Base-by-base conservation (phyloP, 2,888 invertebrate genomes). In the Nesidiocoris tenuis region DNA sequence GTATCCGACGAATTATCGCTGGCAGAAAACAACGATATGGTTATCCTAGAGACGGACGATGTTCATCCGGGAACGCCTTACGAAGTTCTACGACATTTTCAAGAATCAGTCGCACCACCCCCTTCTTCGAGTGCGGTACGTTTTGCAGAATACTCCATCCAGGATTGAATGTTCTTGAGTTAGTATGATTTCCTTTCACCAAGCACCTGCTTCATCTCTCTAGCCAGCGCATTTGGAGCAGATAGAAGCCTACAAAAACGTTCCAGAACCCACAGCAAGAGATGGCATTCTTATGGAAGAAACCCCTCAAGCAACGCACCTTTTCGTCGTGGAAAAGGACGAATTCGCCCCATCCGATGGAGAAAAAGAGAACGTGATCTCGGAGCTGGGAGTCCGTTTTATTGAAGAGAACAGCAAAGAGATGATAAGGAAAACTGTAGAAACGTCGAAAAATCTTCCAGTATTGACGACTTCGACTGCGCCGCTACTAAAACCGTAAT, bases 1-100 rank as follows among this genome's bases (percentile, higher is more conserved):
- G 21, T 39, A 1, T 19, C 21, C 17, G 72, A 72, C 54, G 72
- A 63, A n/a, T 61, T 72, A 17, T 72, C 61, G 17, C 39, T 72
- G 21, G 61, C 72, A 5, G 61, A 72, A 72, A 61, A 54, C 17
- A 72, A 25, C 65, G 65, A 65, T n/a, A 18, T 74, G 39, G 56
- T 39, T 5, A 55, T 76, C 3, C 66, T 76, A 7, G 76, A 71
- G 61, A 66, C 59, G 18, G 70, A 71, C n/a, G 19, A 25, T 1
- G 23, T 76, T n/a, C 63, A 61, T 23, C 76, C 76, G 0, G 70
- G 57, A 22, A 70, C 76, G 2, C 76, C 76, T 17, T 61, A 76
- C 12, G 76, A 70, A 24, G 76, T 76, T n/a, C 54, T 75, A n/a
- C 59, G 39, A 1, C 67, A 68, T 12, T 39, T 39, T 39, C 39